A percentile compares a stretch with the other conserved stretches of the same genome.
Conservation (phyloP, 1,140 invertebrate species). For the Drosophila equinoxialis region DNA sequence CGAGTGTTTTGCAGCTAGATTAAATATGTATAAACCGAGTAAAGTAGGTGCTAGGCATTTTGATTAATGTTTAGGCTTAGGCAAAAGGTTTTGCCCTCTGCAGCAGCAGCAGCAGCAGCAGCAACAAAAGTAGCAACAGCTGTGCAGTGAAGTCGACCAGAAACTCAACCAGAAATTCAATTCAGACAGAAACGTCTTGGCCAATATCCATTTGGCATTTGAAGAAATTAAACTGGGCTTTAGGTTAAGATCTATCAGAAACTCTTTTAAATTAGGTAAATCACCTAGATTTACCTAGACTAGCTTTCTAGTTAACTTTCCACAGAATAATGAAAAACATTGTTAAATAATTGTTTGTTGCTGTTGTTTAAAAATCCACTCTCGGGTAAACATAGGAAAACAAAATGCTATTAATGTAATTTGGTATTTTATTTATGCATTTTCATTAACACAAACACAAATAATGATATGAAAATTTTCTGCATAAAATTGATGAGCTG, state of each 20-base stretch:
- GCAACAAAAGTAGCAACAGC: slow-evolving; percentile 18
- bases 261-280: too few relatives aligned
- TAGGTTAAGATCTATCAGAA: too few relatives aligned
- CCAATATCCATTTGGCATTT: slow-evolving; percentile 25
- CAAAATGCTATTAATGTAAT: slow-evolving; percentile 31
- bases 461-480: slow-evolving; percentile 16
- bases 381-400: background rate
- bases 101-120: slow-evolving; percentile 11
- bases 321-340: too few relatives aligned
- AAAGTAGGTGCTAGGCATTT: slow-evolving; percentile 43
- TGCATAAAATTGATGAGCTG: slow-evolving; percentile 22
- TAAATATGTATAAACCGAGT: slow-evolving; percentile 64
- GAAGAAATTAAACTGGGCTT: too few relatives aligned
- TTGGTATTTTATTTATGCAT: slow-evolving; percentile 31
- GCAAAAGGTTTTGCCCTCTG: slow-evolving; percentile 27
- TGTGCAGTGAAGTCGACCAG: slow-evolving; percentile 11
- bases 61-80: slow-evolving; percentile 68
- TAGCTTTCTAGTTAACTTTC: too few relatives aligned
- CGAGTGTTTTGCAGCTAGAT: slow-evolving; percentile 69
- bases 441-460: slow-evolving; percentile 19
- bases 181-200: slow-evolving; percentile 34
- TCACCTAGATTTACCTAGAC: too few relatives aligned
- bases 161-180: slow-evolving; percentile 37
- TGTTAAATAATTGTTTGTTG: too few relatives aligned
- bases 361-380: too few relatives aligned